Evolutionary conservation across 2,797 vertebrate genomes (phyloP).

Genomic region (Epinephelus coioides): DNA sequence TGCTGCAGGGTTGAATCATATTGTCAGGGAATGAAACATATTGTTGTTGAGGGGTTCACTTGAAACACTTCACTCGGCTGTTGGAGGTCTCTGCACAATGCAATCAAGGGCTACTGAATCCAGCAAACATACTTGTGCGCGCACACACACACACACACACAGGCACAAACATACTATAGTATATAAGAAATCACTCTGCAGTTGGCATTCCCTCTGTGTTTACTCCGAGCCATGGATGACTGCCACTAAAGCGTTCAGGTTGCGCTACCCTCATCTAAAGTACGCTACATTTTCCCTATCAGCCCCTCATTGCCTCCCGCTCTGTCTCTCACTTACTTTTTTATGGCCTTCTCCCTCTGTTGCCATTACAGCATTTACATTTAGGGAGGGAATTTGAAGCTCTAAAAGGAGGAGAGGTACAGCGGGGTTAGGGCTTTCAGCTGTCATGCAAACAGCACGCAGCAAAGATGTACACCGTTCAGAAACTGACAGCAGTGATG

Average conservation of each 20-base stretch:
- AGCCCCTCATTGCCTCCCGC: constrained; percentile 32
- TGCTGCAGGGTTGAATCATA: constrained; percentile 73
- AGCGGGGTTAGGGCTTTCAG: not conserved
- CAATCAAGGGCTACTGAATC: constrained; percentile 35
- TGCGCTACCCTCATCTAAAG: not conserved
- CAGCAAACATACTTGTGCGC: not conserved
- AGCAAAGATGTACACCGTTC: constrained; percentile 7
- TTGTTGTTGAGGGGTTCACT: constrained; percentile 74
- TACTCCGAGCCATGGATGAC: constrained; percentile 12
- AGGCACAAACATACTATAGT: not conserved
- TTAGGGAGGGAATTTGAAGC: constrained; percentile 31
- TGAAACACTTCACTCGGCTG: constrained; percentile 55
- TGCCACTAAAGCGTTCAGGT: constrained; percentile 24
- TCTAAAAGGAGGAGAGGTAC: not conserved
- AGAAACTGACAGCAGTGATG: not conserved
- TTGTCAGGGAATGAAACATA: constrained; percentile 74
- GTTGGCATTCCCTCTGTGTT: constrained; percentile 27
- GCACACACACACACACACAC: not conserved
- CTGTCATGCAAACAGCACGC: constrained; percentile 2
- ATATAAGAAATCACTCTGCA: constrained; percentile 4
- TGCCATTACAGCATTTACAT: constrained; percentile 15
- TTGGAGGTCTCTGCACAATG: constrained; percentile 38
- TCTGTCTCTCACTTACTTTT: constrained; percentile 16
- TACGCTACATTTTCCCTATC: constrained; percentile 35
- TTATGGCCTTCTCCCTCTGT: constrained; percentile 12